A percentile compares a stretch with the other conserved stretches of the same genome.
Evolutionary conservation across 2,888 invertebrate species (phyloP).

Genomic region (Microplitis deprimator): DNA sequence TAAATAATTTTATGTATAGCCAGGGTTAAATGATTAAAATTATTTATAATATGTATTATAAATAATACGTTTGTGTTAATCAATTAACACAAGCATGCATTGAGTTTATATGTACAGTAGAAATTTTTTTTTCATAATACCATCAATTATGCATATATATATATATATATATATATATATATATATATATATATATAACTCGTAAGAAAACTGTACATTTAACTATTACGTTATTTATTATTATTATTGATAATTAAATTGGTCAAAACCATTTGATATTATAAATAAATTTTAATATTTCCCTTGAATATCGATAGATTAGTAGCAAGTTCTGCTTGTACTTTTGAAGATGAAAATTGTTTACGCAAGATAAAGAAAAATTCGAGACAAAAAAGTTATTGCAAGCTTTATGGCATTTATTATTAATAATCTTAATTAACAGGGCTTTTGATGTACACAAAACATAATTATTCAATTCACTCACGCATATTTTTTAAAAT

Average conservation of each 20-base stretch:
- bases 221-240: slow-evolving; percentile 1
- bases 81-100: slow-evolving; percentile 1
- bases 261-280: neutral
- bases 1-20: neutral
- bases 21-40: slow-evolving; percentile 7
- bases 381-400: slow-evolving; percentile 48
- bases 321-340: too few relatives aligned
- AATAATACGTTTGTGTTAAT: neutral
- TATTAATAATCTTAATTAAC: slow-evolving; percentile 71
- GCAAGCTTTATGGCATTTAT: slow-evolving; percentile 72
- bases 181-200: too few relatives aligned
- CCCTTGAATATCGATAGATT: too few relatives aligned
- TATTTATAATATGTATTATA: slow-evolving; percentile 16
- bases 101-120: neutral
- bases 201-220: neutral
- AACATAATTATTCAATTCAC: slow-evolving; percentile 66
- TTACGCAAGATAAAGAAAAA: slow-evolving; percentile 16
- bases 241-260: neutral
- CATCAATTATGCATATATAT: too few relatives aligned
- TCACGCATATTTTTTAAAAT: slow-evolving; percentile 58
- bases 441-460: slow-evolving; percentile 70
- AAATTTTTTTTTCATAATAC: slow-evolving; percentile 6
- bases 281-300: neutral
- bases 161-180: too few relatives aligned
- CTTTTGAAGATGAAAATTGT: neutral